A percentile compares a stretch with the other conserved stretches of the same genome.
Evolutionary conservation across 2,888 invertebrate genomes (phyloP).

Genomic region (Campoplex capitator): DNA sequence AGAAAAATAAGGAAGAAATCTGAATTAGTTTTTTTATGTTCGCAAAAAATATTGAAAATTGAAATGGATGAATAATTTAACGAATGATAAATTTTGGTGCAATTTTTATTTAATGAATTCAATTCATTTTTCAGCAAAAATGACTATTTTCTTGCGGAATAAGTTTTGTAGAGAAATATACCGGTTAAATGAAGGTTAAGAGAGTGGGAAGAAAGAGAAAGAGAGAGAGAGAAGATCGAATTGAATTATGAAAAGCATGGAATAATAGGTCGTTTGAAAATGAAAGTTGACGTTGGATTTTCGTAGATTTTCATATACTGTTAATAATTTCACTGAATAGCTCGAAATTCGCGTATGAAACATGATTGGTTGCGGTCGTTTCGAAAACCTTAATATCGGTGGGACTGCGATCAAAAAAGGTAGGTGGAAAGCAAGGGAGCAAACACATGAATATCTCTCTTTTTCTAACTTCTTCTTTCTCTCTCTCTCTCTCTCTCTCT

Average conservation of each 20-base stretch:
- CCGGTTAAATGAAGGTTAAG: neutral
- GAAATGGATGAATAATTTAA: neutral
- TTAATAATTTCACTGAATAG: conserved; percentile 35
- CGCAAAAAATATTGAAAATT: neutral
- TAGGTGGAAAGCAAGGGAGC: conserved; percentile 56
- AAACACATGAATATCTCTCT: conserved; percentile 33
- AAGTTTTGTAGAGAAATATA: neutral
- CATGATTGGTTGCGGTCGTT: conserved; percentile 57
- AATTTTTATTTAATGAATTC: neutral
- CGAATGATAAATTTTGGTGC: neutral
- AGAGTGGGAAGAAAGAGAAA: neutral
- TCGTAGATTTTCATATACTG: conserved; percentile 13
- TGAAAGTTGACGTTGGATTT: conserved; percentile 28
- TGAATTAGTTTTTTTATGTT: neutral
- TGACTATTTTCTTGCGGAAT: neutral
- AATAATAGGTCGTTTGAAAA: conserved; percentile 11
- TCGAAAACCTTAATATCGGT: conserved; percentile 62
- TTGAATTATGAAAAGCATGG: neutral
- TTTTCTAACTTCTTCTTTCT: conserved; percentile 18
- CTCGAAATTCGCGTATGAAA: conserved; percentile 56
- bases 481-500: neutral
- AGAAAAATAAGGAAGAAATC: too few species aligned
- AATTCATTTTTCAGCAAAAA: neutral
- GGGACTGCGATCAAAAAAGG: conserved; percentile 47
- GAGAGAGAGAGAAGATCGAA: neutral